phyloP scores from a whole-genome alignment of 2,888 invertebrate genomes.

The Vandiemenella viatica region DNA sequence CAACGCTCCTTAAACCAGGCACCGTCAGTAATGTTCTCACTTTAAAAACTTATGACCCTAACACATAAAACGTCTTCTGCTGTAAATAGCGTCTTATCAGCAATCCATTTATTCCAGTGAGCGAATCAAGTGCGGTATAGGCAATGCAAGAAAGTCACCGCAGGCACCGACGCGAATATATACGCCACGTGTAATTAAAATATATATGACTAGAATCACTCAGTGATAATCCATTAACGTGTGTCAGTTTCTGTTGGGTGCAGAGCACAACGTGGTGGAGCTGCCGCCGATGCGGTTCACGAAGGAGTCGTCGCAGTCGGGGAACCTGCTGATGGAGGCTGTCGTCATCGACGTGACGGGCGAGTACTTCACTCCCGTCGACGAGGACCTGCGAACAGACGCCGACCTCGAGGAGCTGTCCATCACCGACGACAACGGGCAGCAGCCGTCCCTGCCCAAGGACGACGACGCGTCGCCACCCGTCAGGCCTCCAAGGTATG shows the following conservation, averaged over 20 bases:
- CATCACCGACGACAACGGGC: constrained; percentile 41
- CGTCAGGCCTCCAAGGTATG: constrained; percentile 18
- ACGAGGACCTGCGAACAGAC: constrained; percentile 70
- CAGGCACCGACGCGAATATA: too few species aligned
- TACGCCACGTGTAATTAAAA: too few species aligned
- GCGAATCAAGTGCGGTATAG: too few species aligned
- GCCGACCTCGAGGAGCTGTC: constrained; percentile 77
- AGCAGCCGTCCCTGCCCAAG: constrained; percentile 36
- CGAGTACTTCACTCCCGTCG: constrained; percentile 63
- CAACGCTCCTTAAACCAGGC: too few species aligned
- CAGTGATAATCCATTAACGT: too few species aligned
- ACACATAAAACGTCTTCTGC: too few species aligned
- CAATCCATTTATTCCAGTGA: too few species aligned
- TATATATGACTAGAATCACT: too few species aligned
- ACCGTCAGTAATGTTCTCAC: too few species aligned
- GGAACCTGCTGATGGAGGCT: constrained; percentile 79
- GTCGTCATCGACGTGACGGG: constrained; percentile 79
- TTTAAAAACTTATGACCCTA: too few species aligned
- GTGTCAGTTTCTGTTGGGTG: constrained; percentile 15
- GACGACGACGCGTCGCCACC: constrained; percentile 34
- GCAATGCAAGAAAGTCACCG: too few species aligned
- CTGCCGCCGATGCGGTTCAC: constrained; percentile 74
- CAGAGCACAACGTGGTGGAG: constrained; percentile 72
- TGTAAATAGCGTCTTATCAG: too few species aligned
- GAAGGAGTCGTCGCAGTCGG: constrained; percentile 77